Conservation (phyloP, 2,888 invertebrate genomes). For the Aelia acuminata region DNA sequence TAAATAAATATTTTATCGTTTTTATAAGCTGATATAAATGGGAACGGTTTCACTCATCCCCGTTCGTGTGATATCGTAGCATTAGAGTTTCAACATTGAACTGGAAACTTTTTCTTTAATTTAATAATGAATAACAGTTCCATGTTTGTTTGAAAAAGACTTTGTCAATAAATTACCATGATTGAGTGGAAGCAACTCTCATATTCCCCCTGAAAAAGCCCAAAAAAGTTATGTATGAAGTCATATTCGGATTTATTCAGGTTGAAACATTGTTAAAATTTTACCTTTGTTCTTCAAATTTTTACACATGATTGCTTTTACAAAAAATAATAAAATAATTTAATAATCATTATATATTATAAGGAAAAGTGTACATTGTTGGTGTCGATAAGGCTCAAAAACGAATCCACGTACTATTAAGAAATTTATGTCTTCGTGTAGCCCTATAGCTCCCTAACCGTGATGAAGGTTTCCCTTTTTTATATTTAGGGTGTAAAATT, state of each 20-base stretch:
- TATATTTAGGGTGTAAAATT: too few relatives aligned
- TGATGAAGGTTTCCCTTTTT: too few relatives aligned
- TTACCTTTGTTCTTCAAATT: background rate
- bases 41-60: background rate
- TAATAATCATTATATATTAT: too few relatives aligned
- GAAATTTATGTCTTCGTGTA: too few relatives aligned
- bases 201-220: background rate
- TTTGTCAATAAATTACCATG: background rate
- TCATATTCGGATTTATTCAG: background rate
- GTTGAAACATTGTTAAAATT: background rate
- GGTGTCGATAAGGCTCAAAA: too few relatives aligned
- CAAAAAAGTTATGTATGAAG: background rate
- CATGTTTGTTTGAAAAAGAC: background rate
- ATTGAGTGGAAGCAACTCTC: background rate
- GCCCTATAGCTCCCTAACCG: too few relatives aligned
- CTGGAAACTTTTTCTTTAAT: background rate
- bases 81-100: background rate
- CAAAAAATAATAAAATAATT: too few relatives aligned
- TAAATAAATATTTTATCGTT: too few relatives aligned
- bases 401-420: too few relatives aligned
- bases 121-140: background rate
- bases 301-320: background rate
- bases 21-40: background rate
- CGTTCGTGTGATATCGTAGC: background rate
- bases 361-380: too few relatives aligned